Conservation (phyloP, 2,888 invertebrate species). For the Phragmatobia fuliginosa region DNA sequence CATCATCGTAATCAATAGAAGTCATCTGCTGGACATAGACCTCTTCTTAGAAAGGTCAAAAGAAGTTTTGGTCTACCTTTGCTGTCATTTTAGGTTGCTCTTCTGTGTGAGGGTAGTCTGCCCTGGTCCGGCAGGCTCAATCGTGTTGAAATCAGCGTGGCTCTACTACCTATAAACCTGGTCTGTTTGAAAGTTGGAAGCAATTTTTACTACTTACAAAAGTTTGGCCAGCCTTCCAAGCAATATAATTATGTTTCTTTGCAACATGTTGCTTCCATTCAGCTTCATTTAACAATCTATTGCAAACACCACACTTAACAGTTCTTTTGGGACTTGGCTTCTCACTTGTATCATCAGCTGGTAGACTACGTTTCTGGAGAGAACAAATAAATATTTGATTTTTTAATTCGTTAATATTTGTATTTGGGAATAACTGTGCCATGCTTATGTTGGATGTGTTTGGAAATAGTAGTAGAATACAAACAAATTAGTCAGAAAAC, state of each 20-base stretch:
- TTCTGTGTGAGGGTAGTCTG: too few species aligned
- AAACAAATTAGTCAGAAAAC: too few species aligned
- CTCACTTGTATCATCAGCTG: conserved; percentile 8
- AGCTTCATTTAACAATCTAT: conserved; percentile 43
- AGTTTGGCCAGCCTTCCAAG: conserved; percentile 56
- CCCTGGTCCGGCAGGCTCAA: too few species aligned
- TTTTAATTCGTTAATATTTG: background rate
- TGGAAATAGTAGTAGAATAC: background rate
- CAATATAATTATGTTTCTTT: conserved; percentile 58
- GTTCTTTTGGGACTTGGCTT: conserved; percentile 45
- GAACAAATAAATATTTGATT: background rate
- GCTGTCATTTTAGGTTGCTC: too few species aligned
- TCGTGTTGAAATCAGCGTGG: too few species aligned
- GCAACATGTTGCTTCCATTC: conserved; percentile 63
- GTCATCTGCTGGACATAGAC: too few species aligned
- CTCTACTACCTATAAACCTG: too few species aligned
- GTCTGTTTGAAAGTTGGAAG: background rate
- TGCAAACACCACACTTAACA: conserved; percentile 63
- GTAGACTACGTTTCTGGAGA: conserved; percentile 38
- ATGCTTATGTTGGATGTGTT: background rate
- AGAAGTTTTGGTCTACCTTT: too few species aligned
- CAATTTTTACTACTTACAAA: conserved; percentile 56
- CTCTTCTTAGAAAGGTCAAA: too few species aligned
- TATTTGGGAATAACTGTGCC: background rate
- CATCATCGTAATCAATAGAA: too few species aligned